Evolutionary conservation across 1,140 invertebrate genomes (phyloP).

Genomic region (Trichogramma pretiosum): DNA sequence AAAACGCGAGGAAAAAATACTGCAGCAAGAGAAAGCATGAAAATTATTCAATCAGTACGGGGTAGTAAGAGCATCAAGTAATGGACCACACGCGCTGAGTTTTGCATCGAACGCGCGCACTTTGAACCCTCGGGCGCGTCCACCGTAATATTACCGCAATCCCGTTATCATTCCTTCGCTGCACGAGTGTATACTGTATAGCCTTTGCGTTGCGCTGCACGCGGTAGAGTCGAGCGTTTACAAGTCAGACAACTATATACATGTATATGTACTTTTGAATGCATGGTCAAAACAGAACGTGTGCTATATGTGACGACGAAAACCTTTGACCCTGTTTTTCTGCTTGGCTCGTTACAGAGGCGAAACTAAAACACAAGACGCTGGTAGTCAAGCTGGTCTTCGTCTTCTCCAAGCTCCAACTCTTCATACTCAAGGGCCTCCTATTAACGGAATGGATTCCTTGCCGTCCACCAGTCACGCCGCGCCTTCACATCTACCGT

Average conservation of each 20-base stretch:
- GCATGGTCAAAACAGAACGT: neutral
- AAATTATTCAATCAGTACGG: too few relatives aligned
- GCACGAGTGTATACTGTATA: too few relatives aligned
- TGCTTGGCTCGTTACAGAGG: slow-evolving; percentile 27
- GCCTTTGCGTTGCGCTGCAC: neutral
- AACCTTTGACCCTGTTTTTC: slow-evolving; percentile 5
- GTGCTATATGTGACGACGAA: neutral
- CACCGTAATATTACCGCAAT: too few relatives aligned
- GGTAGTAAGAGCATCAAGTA: neutral
- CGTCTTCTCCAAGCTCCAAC: slow-evolving; percentile 39
- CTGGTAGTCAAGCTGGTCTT: slow-evolving; percentile 37
- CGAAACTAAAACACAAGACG: slow-evolving; percentile 31
- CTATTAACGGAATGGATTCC: slow-evolving; percentile 34
- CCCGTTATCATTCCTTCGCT: too few relatives aligned
- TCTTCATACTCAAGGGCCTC: slow-evolving; percentile 34
- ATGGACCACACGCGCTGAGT: slow-evolving; percentile 9
- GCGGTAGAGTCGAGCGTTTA: neutral
- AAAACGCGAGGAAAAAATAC: too few relatives aligned
- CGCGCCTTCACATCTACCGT: slow-evolving; percentile 38
- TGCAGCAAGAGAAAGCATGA: too few relatives aligned
- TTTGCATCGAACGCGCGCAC: slow-evolving; percentile 2
- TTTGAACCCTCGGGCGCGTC: neutral
- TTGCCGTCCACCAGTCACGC: slow-evolving; percentile 40
- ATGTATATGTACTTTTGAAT: too few relatives aligned
- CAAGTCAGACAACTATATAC: neutral